These are phyloP conservation scores for Serinus canaria DNA, from an alignment of 2,113 vertebrate genomes.

Conservation along the genomic window DNA sequence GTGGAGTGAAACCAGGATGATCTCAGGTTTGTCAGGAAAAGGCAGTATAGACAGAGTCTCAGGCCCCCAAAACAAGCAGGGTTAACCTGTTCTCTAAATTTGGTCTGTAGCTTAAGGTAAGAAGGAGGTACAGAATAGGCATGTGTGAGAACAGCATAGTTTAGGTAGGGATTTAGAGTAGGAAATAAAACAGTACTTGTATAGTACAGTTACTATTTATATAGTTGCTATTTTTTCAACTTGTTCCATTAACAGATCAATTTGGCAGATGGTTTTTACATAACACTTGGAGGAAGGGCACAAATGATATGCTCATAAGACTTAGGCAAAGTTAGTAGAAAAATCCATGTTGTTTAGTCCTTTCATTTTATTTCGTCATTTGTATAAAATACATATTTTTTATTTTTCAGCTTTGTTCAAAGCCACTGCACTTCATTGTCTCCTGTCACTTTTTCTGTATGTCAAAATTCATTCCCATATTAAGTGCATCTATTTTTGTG, in stretches of 20 bases:
- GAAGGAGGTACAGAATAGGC: background rate
- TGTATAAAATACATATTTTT: background rate
- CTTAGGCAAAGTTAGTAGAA: background rate
- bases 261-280: background rate
- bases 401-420: background rate
- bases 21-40: slow-evolving; percentile 13
- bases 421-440: background rate
- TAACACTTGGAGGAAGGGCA: background rate
- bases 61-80: background rate
- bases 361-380: background rate
- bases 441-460: background rate
- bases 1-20: slow-evolving; percentile 33
- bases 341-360: background rate
- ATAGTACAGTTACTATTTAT: background rate
- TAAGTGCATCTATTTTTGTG: background rate
- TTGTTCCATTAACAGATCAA: background rate
- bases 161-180: background rate
- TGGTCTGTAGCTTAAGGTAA: background rate
- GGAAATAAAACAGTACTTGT: background rate
- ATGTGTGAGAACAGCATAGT: background rate
- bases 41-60: background rate
- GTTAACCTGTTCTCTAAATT: background rate
- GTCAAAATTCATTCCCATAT: background rate
- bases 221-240: background rate
- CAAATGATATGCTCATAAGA: background rate